Base-by-base conservation (phyloP, 2,888 invertebrate genomes). In the Drosophila antonietae region DNA sequence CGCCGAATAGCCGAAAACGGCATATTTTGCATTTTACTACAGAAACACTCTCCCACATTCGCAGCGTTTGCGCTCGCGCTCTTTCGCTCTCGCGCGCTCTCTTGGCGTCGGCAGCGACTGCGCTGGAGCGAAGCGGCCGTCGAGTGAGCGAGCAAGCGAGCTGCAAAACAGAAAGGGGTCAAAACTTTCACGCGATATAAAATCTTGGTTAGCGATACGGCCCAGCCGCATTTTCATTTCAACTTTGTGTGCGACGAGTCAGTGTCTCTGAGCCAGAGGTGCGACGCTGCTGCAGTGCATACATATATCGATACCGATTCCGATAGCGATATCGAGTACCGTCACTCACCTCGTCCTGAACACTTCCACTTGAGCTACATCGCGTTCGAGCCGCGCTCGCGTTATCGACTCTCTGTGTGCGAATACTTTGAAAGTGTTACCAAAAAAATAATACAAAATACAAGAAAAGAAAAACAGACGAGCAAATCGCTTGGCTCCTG, bases 161-260 rank as follows among this genome's bases (percentile, higher is more conserved):
- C 51, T 51, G 55, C 73, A 62, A 62, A 73, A 73, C 91, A 92
- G 92, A 93, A 93, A 93, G 93, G 92, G 93, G 93, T 93, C 93
- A 93, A 90, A 93, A 93, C 93, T 93, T 93, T 93, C 93, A 93
- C 93, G 93, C 90, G 91, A 93, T 93, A 93, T 93, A 93, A 93
- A 93, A 93, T 92, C 92, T 91, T 93, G 93, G 90, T 89, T 92
- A 93, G 84, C 83, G 80, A 91, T 90, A 89, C 81, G 90, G 90
- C 88, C 87, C 87, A 87, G 91, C 91, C 92, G 92, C 93, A 93
- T 93, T 93, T 93, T 90, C 90, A 91, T 92, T 91, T 92, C 91
- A 92, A 91, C 92, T 82, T 90, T 91, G 90, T 90, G 90, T 87
- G 90, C 91, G 92, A 90, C 88, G 90, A 91, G 91, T 91, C 76